phyloP scores from a whole-genome alignment of 2,888 invertebrate species.

The Sarcophaga subvicina region DNA sequence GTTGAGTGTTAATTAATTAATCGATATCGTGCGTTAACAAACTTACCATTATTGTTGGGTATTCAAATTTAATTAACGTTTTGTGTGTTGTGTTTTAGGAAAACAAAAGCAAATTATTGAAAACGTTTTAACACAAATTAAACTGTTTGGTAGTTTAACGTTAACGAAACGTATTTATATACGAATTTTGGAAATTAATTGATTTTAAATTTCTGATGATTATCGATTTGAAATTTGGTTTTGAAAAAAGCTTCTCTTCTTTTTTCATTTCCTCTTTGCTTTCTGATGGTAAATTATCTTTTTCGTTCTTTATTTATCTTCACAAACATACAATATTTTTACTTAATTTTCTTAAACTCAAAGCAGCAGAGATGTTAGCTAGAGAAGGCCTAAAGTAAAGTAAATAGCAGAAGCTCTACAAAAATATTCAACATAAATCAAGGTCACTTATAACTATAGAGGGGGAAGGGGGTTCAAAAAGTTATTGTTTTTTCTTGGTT shows the following conservation, averaged over 20 bases:
- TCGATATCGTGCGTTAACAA: not conserved
- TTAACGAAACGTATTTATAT: slow-evolving; percentile 62
- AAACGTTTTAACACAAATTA: slow-evolving; percentile 23
- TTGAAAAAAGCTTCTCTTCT: not conserved
- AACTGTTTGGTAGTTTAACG: slow-evolving; percentile 48
- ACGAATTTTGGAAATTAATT: slow-evolving; percentile 51
- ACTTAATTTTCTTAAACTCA: too few species aligned
- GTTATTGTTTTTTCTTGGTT: too few species aligned
- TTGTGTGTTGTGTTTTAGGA: not conserved
- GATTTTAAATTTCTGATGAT: not conserved
- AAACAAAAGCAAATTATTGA: slow-evolving; percentile 3
- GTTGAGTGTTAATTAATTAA: not conserved
- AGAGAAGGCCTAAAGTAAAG: slow-evolving; percentile 14
- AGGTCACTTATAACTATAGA: slow-evolving; percentile 10
- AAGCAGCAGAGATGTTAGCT: not conserved
- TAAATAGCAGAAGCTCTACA: not conserved
- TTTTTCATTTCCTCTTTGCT: slow-evolving; percentile 18
- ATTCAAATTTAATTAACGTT: slow-evolving; percentile 4
- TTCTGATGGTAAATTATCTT: not conserved
- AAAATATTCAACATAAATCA: not conserved
- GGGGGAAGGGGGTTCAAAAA: not conserved
- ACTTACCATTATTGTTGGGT: slow-evolving; percentile 22
- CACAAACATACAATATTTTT: not conserved
- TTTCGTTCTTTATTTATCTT: not conserved
- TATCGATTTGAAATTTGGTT: slow-evolving; percentile 15